Evolutionary conservation across 2,888 invertebrate species (phyloP).

Genomic region (Pyrocoelia pectoralis): DNA sequence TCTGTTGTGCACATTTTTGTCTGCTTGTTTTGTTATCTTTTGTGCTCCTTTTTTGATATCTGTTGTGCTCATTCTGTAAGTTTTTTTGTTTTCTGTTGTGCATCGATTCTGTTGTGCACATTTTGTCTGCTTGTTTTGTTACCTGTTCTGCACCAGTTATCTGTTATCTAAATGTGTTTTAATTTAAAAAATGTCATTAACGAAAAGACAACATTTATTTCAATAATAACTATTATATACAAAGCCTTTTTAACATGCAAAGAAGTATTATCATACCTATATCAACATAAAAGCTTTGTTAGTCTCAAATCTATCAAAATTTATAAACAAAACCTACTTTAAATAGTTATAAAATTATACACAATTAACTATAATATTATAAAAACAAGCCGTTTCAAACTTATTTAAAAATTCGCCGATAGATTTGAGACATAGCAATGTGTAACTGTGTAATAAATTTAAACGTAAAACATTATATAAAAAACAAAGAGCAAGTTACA

Average conservation of each 20-base stretch:
- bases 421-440: not conserved
- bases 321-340: not conserved
- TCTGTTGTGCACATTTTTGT: too few relatives aligned
- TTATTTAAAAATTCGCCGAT: not conserved
- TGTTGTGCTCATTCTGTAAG: too few relatives aligned
- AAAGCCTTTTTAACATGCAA: conserved; percentile 42
- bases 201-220: conserved; percentile 54
- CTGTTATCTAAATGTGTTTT: conserved; percentile 8
- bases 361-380: too few relatives aligned
- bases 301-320: conserved; percentile 11
- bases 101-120: too few relatives aligned
- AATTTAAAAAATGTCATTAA: conserved; percentile 30
- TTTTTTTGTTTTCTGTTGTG: too few relatives aligned
- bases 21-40: too few relatives aligned
- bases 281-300: conserved; percentile 25
- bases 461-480: conserved; percentile 1
- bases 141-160: too few relatives aligned
- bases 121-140: too few relatives aligned
- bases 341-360: not conserved
- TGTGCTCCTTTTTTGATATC: too few relatives aligned
- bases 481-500: not conserved
- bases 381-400: too few relatives aligned
- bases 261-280: conserved; percentile 24
- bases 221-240: conserved; percentile 53
- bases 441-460: conserved; percentile 9